Percentiles rank a stretch among this genome's conserved stretches.
Evolutionary conservation across 1,140 invertebrate species (phyloP).

Genomic region (Rhyzopertha dominica): DNA sequence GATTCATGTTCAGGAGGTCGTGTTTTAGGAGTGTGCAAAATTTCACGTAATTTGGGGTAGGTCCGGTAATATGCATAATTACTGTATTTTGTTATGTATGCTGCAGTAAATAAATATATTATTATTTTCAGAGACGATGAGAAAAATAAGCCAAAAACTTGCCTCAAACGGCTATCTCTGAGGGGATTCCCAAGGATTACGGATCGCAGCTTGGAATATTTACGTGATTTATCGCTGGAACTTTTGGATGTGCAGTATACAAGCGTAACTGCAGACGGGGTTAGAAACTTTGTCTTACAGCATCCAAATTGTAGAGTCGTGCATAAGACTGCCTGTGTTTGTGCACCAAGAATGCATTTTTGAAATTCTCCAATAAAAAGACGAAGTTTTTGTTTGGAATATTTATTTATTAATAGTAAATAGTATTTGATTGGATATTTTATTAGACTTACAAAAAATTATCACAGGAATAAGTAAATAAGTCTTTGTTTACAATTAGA

Average conservation of each 20-base stretch:
- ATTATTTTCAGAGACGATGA: neutral
- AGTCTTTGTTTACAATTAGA: neutral
- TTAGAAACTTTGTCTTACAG: conserved; percentile 26
- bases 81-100: too few species aligned
- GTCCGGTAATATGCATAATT: too few species aligned
- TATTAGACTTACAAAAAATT: conserved; percentile 7
- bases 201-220: conserved; percentile 18
- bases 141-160: conserved; percentile 14
- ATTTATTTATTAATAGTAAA: conserved; percentile 5
- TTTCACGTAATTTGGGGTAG: too few species aligned
- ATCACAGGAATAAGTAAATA: conserved; percentile 1
- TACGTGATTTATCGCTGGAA: conserved; percentile 30
- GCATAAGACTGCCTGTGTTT: conserved; percentile 33
- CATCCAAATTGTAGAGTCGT: conserved; percentile 39
- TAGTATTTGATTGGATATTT: neutral
- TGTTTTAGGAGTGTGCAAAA: too few species aligned
- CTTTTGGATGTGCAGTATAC: conserved; percentile 39
- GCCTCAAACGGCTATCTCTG: conserved; percentile 29
- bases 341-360: conserved; percentile 19
- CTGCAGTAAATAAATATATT: too few species aligned
- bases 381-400: too few species aligned
- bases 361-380: neutral
- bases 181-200: conserved; percentile 32
- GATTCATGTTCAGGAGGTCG: too few species aligned
- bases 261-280: conserved; percentile 25